Base-by-base conservation (phyloP, 2,888 invertebrate species). In the Cosmia trapezina region DNA sequence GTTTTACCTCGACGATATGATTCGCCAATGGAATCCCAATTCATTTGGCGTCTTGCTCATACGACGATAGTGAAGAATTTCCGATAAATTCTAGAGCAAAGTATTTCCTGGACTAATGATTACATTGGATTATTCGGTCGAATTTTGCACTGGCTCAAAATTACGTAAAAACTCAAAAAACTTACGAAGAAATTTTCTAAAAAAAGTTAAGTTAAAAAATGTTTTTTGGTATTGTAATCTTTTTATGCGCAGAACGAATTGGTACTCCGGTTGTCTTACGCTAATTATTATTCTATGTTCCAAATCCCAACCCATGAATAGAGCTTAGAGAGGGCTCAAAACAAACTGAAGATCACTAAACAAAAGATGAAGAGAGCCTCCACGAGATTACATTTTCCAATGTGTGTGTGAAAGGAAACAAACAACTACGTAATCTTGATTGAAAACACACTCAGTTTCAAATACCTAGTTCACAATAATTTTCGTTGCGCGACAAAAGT, bases 401-500 rank as follows among this genome's bases (percentile, higher is more conserved):
- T 37, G 22, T n/a, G n/a, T n/a, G n/a, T n/a, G n/a, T 33, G 14
- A 74, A 37, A 53, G 14, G 19, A 49, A 47, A 49, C 17, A 28
- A 70, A 72, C 22, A 41, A 22, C 6, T 45, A 19, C 12, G 28
- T 65, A 37, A 12, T 12, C n/a, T 47, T 56, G 41, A 67, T 77
- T 73, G 56, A 43, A 78, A 78, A 73, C 7, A 63, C 28, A 28
- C n/a, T 0, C 49, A 56, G 37, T 77, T 51, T 61, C 19, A 71
- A 61, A 61, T 71, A n/a, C n/a, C n/a, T n/a, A 0, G 22, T 37
- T 51, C 22, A 45, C 12, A 49, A 75, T 8, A 14, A 56, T 80
- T 73, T 61, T 75, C 45, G 45, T 76, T 56, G 37, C n/a, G n/a
- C n/a, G 37, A 56, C 17, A 28, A 64, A 64, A 80, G 76, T 80